Percentiles rank a stretch among this genome's conserved stretches.
Conservation (phyloP, 2,113 vertebrate species). For the Zapus hudsonius region DNA sequence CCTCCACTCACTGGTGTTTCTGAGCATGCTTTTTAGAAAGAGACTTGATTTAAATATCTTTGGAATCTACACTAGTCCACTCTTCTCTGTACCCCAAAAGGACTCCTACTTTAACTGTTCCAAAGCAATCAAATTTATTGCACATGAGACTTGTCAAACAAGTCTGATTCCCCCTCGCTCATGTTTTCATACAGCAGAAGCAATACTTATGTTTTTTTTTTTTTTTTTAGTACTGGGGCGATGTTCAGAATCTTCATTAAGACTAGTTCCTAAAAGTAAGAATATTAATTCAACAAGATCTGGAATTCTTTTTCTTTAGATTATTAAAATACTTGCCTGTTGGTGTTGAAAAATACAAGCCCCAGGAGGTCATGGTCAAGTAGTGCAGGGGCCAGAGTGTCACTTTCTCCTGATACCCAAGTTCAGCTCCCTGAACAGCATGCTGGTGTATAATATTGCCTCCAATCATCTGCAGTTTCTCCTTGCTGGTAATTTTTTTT, state of each 20-base stretch:
- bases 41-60: slow-evolving; percentile 6
- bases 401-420: neutral
- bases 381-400: neutral
- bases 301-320: neutral
- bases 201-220: neutral
- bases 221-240: slow-evolving; percentile 19
- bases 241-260: neutral
- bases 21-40: neutral
- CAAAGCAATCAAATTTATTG: neutral
- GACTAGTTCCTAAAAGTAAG: slow-evolving; percentile 9
- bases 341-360: slow-evolving; percentile 2
- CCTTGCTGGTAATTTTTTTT: neutral
- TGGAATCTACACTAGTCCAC: neutral
- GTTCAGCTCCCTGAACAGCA: neutral
- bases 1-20: neutral
- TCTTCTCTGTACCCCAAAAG: neutral
- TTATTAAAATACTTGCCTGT: slow-evolving; percentile 13
- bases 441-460: neutral
- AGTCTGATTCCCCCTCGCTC: neutral
- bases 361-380: neutral
- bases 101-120: neutral
- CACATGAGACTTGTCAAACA: neutral
- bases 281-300: slow-evolving; percentile 25
- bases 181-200: neutral
- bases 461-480: neutral